A percentile compares a stretch with the other conserved stretches of the same genome.
These are phyloP conservation scores for Heteromyza rotundicornis DNA, from an alignment of 2,888 invertebrate species.

Conservation along the genomic window DNA sequence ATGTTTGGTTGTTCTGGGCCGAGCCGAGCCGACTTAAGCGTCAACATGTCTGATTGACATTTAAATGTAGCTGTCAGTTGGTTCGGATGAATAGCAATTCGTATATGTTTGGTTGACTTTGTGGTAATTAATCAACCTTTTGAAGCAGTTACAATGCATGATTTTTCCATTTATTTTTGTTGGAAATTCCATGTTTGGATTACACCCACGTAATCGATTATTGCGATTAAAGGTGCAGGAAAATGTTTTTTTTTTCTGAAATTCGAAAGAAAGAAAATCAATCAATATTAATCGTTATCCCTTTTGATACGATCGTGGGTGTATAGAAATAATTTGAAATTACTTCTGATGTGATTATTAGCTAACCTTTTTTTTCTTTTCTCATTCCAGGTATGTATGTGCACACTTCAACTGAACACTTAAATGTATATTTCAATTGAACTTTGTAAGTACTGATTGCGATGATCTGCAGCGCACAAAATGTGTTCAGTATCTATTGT, in stretches of 20 bases:
- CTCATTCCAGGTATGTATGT: constrained; percentile 10
- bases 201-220: neutral
- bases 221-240: neutral
- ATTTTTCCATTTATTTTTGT: neutral
- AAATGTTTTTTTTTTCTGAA: neutral
- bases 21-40: no score
- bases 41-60: constrained; percentile 46
- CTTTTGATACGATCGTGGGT: no score
- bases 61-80: constrained; percentile 45
- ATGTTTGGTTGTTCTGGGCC: no score
- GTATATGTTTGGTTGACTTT: neutral
- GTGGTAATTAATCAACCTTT: constrained; percentile 25
- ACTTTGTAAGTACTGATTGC: neutral
- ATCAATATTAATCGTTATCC: neutral
- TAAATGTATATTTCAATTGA: neutral
- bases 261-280: neutral
- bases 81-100: no score
- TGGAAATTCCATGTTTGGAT: neutral
- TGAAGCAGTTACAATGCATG: constrained; percentile 7
- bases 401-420: neutral
- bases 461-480: no score
- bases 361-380: neutral
- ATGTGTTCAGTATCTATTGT: no score
- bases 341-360: no score
- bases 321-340: no score